These are phyloP conservation scores for Philonicus albiceps DNA, from an alignment of 2,888 invertebrate genomes.

Conservation along the genomic window DNA sequence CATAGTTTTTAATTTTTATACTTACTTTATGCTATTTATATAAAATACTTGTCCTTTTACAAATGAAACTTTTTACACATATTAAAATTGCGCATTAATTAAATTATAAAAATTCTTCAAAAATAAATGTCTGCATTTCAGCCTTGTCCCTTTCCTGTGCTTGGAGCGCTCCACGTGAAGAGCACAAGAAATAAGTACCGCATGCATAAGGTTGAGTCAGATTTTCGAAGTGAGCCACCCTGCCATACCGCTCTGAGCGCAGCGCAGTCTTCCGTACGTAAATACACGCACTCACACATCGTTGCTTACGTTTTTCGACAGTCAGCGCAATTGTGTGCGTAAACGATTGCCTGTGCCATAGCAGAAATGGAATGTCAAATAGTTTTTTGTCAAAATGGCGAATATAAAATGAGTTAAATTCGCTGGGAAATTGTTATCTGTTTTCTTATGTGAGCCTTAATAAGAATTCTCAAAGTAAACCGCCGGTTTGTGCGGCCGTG, in stretches of 20 bases:
- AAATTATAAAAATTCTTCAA: too few relatives aligned
- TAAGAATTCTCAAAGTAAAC: neutral
- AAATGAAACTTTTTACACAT: too few relatives aligned
- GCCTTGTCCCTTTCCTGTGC: neutral
- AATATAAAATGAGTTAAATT: constrained; percentile 49
- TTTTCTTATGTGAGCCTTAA: neutral
- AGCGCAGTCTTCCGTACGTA: neutral
- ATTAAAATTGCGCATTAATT: too few relatives aligned
- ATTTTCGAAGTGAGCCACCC: neutral
- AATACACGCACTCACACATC: neutral
- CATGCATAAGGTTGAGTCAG: neutral
- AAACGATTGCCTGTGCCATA: neutral
- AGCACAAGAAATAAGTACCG: neutral
- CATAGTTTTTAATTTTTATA: too few relatives aligned
- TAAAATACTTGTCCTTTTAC: too few relatives aligned
- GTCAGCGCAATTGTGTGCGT: neutral
- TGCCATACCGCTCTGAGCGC: neutral
- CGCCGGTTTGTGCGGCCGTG: neutral
- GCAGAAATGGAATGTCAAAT: constrained; percentile 44
- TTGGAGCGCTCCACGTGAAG: neutral
- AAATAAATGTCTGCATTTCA: neutral
- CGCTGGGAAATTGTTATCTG: neutral
- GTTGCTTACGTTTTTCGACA: neutral
- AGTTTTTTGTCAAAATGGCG: constrained; percentile 53
- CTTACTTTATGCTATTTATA: too few relatives aligned